Conservation (phyloP, 2,113 vertebrate species). For the Equus quagga region DNA sequence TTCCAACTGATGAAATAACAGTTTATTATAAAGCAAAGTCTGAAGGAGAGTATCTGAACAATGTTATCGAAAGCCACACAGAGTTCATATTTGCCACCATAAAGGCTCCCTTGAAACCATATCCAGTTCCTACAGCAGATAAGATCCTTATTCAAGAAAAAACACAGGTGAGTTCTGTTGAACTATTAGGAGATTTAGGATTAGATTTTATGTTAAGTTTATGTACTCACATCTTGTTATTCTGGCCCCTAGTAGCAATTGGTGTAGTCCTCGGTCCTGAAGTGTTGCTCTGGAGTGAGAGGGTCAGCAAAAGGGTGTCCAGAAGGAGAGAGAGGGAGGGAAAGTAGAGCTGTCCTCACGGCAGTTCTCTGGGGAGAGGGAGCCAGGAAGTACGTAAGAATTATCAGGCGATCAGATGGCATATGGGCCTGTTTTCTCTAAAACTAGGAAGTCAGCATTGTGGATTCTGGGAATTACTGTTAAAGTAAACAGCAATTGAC, state of each 20-base stretch:
- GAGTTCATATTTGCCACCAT: conserved; percentile 97
- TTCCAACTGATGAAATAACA: conserved; percentile 95
- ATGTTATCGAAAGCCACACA: conserved; percentile 92
- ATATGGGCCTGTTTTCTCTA: not conserved
- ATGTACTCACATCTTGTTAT: not conserved
- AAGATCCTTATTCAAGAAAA: conserved; percentile 94
- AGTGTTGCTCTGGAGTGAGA: not conserved
- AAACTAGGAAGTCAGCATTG: not conserved
- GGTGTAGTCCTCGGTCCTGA: not conserved
- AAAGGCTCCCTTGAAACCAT: conserved; percentile 93
- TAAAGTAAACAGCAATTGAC: not conserved
- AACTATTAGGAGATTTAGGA: not conserved
- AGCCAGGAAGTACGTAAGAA: not conserved
- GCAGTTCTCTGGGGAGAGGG: not conserved
- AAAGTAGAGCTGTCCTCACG: not conserved
- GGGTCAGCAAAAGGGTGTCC: not conserved
- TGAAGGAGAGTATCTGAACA: conserved; percentile 92
- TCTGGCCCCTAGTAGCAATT: not conserved
- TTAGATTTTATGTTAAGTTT: not conserved
- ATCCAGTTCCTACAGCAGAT: conserved; percentile 90
- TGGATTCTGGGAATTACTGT: not conserved
- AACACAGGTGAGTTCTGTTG: conserved; percentile 90
- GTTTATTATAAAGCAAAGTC: conserved; percentile 93
- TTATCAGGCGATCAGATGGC: not conserved
- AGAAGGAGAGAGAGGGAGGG: not conserved